Evolutionary conservation across 2,113 vertebrate species (phyloP), one percentile per base, ranked within the genome.

Genomic region (Mugil cephalus): DNA sequence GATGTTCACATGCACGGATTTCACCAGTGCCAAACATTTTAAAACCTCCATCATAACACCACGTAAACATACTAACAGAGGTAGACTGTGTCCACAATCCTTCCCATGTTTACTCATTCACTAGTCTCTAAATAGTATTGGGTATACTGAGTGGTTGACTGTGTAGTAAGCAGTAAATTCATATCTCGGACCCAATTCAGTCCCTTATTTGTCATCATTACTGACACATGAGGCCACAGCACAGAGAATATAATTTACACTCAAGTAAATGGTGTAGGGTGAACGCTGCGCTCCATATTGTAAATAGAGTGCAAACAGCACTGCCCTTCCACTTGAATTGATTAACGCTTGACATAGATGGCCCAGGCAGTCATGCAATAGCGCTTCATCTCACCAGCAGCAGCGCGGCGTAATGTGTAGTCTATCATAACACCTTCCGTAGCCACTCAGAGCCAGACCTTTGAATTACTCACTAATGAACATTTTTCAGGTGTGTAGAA

Each of bases 371-470:
- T 48, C 52, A 17, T 40, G n/a, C 19, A 47, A 36, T 30, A 21
- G 39, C 14, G 17, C 47, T 45, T 38, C 21, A 36, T 18, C 38
- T 69, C n/a, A 46, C 8, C 21, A n/a, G 13, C 19, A 12, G 1
- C 8, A 21, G 9, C 1, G 6, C 18, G 35, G n/a, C 36, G 51
- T 67, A 34, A 53, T 55, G 34, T 62, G 43, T 15, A 61, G 47
- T 75, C 52, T 3, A 45, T 45, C 19, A 35, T 62, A 42, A 80
- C 38, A 36, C 17, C 68, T 68, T 60, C 18, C 56, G 1, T 64
- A 47, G 50, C 12, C 69, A 54, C 21, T 70, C 53, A 35, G 30
- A 15, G 40, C 46, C 36, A 71, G 47, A 24, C 12, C 24, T 55
- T 46, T 56, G 45, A 18, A 73, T 65, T 8, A 46, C 8, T 24